Evolutionary conservation across 2,888 invertebrate species (phyloP).

Genomic region (Homarus gammarus): DNA sequence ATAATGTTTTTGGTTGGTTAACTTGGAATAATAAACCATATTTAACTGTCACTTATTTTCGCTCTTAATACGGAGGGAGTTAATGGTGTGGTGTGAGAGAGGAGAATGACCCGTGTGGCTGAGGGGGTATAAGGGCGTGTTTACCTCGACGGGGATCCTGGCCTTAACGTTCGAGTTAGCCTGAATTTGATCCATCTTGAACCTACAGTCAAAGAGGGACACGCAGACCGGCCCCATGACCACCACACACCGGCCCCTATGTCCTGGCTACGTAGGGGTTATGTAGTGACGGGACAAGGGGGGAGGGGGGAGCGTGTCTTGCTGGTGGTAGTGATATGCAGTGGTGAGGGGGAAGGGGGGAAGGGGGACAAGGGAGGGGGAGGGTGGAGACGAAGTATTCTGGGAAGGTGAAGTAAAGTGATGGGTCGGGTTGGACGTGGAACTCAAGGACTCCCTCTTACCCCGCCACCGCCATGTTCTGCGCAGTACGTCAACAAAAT

Average conservation of each 20-base stretch:
- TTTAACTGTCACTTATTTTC: background rate
- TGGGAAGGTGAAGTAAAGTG: background rate
- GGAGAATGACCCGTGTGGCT: background rate
- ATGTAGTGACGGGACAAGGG: no score
- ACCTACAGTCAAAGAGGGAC: background rate
- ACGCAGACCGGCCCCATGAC: background rate
- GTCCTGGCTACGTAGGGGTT: background rate
- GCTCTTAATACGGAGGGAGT: no score
- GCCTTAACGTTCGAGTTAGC: background rate
- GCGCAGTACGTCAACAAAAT: no score
- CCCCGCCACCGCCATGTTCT: no score
- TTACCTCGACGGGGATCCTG: background rate
- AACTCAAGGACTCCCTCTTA: no score
- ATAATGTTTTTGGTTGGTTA: constrained; percentile 9
- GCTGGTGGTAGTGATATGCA: no score
- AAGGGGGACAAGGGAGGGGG: no score
- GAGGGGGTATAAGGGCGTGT: background rate
- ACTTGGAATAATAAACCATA: background rate
- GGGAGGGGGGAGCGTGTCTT: no score
- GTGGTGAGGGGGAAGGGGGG: no score
- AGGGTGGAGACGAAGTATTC: background rate
- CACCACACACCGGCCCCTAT: background rate
- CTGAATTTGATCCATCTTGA: background rate
- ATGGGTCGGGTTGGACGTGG: no score
- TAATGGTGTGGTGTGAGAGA: no score